phyloP scores from a whole-genome alignment of 2,113 vertebrate species.

The Nipponia nippon region DNA sequence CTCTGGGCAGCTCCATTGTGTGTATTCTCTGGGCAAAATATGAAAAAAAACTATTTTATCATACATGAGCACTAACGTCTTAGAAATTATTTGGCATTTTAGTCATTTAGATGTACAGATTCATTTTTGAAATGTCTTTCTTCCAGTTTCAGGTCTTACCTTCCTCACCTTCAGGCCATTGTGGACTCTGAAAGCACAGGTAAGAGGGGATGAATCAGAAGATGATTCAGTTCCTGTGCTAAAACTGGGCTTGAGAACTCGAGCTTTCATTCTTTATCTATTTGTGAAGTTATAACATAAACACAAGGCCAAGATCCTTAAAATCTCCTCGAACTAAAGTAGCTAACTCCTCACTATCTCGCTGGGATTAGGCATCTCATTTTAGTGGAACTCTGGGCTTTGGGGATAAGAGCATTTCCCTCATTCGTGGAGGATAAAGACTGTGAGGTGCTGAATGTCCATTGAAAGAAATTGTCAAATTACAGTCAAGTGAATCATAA shows the following conservation, averaged over 20 bases:
- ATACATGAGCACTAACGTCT: neutral
- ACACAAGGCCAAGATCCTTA: neutral
- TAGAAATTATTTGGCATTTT: neutral
- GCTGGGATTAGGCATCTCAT: neutral
- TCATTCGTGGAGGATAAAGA: neutral
- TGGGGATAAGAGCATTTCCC: neutral
- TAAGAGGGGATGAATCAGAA: neutral
- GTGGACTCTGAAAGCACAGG: neutral
- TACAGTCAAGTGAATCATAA: neutral
- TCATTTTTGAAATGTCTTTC: neutral
- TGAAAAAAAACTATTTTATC: neutral
- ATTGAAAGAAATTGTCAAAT: neutral
- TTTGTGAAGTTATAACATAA: neutral
- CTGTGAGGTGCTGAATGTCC: neutral
- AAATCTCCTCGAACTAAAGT: neutral
- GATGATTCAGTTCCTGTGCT: neutral
- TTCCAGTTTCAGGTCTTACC: neutral
- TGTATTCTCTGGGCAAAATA: neutral
- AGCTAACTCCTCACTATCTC: neutral
- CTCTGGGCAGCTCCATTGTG: neutral
- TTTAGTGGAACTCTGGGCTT: neutral
- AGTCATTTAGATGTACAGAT: neutral
- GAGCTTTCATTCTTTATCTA: neutral
- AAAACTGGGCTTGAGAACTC: neutral
- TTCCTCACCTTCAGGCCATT: neutral